Conservation (phyloP, 2,888 invertebrate genomes). For the Epiblema foenella region DNA sequence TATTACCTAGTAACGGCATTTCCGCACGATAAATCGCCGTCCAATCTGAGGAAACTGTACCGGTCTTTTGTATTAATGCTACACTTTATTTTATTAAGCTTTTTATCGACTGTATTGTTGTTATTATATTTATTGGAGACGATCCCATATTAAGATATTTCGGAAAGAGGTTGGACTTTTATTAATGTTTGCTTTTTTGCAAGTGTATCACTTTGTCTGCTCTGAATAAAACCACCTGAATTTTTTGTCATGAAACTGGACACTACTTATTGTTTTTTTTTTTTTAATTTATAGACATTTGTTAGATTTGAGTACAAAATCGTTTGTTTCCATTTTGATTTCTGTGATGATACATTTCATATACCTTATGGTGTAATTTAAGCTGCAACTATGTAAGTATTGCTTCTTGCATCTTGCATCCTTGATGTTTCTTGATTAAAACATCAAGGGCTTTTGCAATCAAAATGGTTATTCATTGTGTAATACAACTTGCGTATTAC, state of each 20-base stretch:
- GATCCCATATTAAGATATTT: conserved; percentile 47
- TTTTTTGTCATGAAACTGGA: background rate
- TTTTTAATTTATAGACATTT: background rate
- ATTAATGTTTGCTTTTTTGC: conserved; percentile 10
- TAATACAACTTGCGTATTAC: no score
- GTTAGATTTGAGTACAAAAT: background rate
- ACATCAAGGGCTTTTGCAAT: no score
- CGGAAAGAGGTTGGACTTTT: conserved; percentile 17
- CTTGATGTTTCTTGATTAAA: no score
- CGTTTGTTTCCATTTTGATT: background rate
- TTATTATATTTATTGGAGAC: conserved; percentile 74
- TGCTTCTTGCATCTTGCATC: no score
- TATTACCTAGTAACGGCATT: conserved; percentile 84
- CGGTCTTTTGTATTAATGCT: conserved; percentile 83
- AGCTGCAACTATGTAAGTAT: no score
- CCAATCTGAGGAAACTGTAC: conserved; percentile 81
- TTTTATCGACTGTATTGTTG: conserved; percentile 78
- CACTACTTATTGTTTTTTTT: background rate
- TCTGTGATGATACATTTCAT: background rate
- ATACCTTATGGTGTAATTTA: no score
- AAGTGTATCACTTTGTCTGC: background rate
- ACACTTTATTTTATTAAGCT: conserved; percentile 81
- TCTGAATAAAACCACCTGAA: background rate
- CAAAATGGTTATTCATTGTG: no score
- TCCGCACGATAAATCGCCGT: conserved; percentile 85